Percentiles rank a stretch among this genome's conserved stretches.
These are phyloP conservation scores for Xenopus borealis DNA, from an alignment of 2,113 vertebrate species.

Conservation along the genomic window DNA sequence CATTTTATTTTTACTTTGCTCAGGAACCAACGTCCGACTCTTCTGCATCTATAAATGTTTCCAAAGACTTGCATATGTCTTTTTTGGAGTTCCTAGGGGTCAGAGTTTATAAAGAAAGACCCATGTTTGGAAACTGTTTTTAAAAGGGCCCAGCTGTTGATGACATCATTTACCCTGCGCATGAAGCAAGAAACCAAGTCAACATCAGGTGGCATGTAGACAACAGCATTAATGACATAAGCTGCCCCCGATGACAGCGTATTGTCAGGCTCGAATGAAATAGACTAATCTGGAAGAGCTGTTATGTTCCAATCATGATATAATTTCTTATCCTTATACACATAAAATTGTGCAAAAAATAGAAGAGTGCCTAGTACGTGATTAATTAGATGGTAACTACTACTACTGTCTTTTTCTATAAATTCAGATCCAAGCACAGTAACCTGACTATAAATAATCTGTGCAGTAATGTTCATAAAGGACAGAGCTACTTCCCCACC, in stretches of 20 bases:
- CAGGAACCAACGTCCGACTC: slow-evolving; percentile 15
- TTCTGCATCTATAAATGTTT: slow-evolving; percentile 26
- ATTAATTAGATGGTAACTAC: slow-evolving; percentile 5
- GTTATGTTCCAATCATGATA: slow-evolving; percentile 19
- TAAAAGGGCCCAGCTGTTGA: slow-evolving; percentile 32
- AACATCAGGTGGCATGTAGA: slow-evolving; percentile 13
- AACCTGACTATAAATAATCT: no score
- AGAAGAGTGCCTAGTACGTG: slow-evolving; percentile 9
- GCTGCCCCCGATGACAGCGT: slow-evolving; percentile 10
- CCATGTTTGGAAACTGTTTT: slow-evolving; percentile 31
- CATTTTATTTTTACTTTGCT: not conserved
- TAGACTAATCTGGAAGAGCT: slow-evolving; percentile 17
- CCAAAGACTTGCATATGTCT: slow-evolving; percentile 14
- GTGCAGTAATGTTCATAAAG: no score
- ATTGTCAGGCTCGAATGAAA: slow-evolving; percentile 16
- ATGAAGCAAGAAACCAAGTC: slow-evolving; percentile 2
- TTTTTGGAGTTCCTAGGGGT: slow-evolving; percentile 34
- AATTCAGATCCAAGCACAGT: no score
- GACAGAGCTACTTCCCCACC: no score
- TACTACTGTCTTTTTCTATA: not conserved
- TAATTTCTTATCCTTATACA: slow-evolving; percentile 1
- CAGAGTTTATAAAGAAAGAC: slow-evolving; percentile 20
- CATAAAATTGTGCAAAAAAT: slow-evolving; percentile 20
- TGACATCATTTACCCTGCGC: slow-evolving; percentile 22
- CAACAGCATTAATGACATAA: slow-evolving; percentile 4